phyloP scores from a whole-genome alignment of 1,140 invertebrate species.

The Atta cephalotes region DNA sequence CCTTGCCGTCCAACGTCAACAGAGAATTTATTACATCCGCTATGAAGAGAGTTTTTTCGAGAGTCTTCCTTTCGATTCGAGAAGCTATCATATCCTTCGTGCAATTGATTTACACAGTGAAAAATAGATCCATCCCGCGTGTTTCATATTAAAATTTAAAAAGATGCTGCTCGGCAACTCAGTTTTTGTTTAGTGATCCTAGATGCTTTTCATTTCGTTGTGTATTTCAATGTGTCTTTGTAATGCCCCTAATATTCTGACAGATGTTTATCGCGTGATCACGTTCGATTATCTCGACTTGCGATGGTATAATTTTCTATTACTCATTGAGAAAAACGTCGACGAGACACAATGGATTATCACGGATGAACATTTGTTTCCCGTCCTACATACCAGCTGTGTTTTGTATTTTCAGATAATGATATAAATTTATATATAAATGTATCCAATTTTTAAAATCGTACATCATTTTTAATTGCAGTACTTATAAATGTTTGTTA shows the following conservation, averaged over 20 bases:
- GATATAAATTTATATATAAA: not conserved
- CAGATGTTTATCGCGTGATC: constrained; percentile 25
- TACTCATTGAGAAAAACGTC: not conserved
- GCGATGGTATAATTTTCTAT: constrained; percentile 1
- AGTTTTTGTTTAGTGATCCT: constrained; percentile 15
- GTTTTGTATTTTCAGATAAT: not conserved
- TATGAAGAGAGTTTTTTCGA: not conserved
- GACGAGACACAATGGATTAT: constrained; percentile 16
- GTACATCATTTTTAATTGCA: constrained; percentile 11
- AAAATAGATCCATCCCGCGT: constrained; percentile 22
- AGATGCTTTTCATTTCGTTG: constrained; percentile 37
- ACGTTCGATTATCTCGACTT: not conserved
- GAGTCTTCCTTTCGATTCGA: constrained; percentile 33
- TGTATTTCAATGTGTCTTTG: constrained; percentile 39
- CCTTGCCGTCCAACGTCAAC: constrained; percentile 39
- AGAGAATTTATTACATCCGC: constrained; percentile 54
- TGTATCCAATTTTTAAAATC: not conserved
- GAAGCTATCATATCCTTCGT: constrained; percentile 24
- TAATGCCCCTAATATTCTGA: constrained; percentile 17
- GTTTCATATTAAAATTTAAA: constrained; percentile 18
- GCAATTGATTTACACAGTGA: constrained; percentile 33
- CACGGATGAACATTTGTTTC: not conserved
- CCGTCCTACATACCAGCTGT: not conserved
- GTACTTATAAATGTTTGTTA: not conserved
- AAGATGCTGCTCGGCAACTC: constrained; percentile 14